Percentiles rank a stretch among this genome's conserved stretches.
These are phyloP conservation scores for Phoenoteleia sp. DNA, from an alignment of 2,888 invertebrate genomes.

Conservation along the genomic window DNA sequence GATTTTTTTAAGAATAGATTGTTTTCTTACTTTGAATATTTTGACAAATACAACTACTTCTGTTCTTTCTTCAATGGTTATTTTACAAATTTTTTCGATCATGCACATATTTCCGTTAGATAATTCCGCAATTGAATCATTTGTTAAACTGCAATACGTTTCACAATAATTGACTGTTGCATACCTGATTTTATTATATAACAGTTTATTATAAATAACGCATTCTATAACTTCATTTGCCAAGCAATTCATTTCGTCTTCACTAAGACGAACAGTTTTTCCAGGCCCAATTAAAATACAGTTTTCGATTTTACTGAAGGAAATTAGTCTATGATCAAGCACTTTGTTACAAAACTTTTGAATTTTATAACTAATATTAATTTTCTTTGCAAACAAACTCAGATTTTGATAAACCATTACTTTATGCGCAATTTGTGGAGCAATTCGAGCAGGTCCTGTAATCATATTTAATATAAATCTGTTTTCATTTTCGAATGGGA, in stretches of 20 bases:
- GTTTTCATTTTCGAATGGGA: not conserved
- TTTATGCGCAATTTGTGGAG: constrained; percentile 8
- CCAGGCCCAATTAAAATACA: constrained; percentile 1
- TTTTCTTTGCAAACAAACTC: not conserved
- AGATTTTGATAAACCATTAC: not conserved
- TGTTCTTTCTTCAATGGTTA: too few species aligned
- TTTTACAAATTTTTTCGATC: constrained; percentile 6
- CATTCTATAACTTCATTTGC: not conserved
- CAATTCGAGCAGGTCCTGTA: not conserved
- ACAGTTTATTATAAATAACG: not conserved
- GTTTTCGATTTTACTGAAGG: not conserved
- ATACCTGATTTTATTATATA: not conserved
- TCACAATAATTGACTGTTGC: not conserved
- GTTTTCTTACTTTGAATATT: not conserved
- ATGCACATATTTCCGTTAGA: not conserved
- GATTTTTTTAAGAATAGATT: not conserved
- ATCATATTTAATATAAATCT: not conserved
- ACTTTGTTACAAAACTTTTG: not conserved
- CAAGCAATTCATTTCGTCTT: not conserved
- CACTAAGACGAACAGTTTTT: not conserved
- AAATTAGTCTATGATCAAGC: not conserved
- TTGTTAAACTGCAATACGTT: constrained; percentile 15
- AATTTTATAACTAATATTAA: not conserved
- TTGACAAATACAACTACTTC: constrained; percentile 7
- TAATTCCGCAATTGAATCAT: constrained; percentile 19